Base-by-base conservation (phyloP, 2,888 invertebrate species). In the Lasius platythorax region DNA sequence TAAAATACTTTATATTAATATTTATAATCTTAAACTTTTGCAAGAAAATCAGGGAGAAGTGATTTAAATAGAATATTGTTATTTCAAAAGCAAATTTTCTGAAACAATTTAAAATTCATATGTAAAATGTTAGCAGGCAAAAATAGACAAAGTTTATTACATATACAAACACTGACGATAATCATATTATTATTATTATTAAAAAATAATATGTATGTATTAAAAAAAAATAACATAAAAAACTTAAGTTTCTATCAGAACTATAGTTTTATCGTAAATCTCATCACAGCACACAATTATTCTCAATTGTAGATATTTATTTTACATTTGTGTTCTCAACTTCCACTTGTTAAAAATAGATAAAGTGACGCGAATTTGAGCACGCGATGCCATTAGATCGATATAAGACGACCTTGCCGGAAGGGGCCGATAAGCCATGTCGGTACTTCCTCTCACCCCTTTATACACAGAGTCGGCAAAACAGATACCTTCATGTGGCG, bases 381-480 rank as follows among this genome's bases (percentile, higher is more conserved):
- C 43, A 74, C 53, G 23, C 63, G 30, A 68, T 63, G 11, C 43
- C 56, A 73, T 67, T 81, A 40, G 18, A 46, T 37, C 12, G 46
- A 66, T 58, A 30, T 40, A 18, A n/a, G 43, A 68, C 37, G 28
- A 81, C 11, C 46, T 74, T 82, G 58, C 76, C 40, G 12, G 61
- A 74, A 9, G 23, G 73, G 53, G 61, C 50, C 79, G 76, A 18
- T 79, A 58, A 72, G 23, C 28, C 53, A 11, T 33, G 79, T 86
- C 84, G 84, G 72, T 89, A 90, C 68, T 67, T 53, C 23, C 46
- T 12, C 28, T 12, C 58, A 40, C 28, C 40, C 64, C 46, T 58
- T 18, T 4, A 2, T 15, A 9, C 46, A 0, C 1, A 28, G 28
- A 5, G 85, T 84, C 85, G 90, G 61, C 87, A 85, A 90, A 56